These are phyloP conservation scores for Brachionus sp. DNA, from an alignment of 1,140 invertebrate species.

Conservation along the genomic window DNA sequence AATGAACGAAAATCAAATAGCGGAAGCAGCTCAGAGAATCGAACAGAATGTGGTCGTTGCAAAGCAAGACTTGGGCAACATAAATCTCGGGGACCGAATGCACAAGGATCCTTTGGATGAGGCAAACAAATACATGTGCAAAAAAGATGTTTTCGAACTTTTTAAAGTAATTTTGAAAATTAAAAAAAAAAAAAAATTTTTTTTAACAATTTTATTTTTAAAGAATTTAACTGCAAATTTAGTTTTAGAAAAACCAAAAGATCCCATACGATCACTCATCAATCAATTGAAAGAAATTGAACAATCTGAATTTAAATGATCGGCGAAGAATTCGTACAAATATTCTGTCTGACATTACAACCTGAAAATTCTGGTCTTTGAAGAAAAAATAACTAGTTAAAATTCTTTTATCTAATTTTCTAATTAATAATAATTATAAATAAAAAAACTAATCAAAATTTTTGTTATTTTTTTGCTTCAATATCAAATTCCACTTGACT, in stretches of 20 bases:
- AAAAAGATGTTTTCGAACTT: constrained; percentile 25
- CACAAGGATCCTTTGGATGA: constrained; percentile 33
- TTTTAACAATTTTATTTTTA: not conserved
- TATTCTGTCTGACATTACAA: constrained; percentile 3
- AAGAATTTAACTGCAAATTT: constrained; percentile 36
- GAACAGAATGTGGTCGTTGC: not conserved
- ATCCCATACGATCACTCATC: constrained; percentile 16
- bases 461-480: not conserved
- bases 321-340: not conserved
- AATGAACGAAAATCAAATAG: not conserved
- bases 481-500: constrained; percentile 5
- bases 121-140: constrained; percentile 33
- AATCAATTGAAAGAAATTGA: constrained; percentile 41
- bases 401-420: not conserved
- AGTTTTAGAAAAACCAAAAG: constrained; percentile 31
- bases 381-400: not conserved
- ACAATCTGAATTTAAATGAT: not conserved
- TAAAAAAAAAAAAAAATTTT: not conserved
- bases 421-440: no score
- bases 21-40: not conserved
- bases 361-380: not conserved
- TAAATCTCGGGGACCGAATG: not conserved
- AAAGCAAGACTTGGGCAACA: not conserved
- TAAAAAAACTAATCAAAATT: constrained; percentile 2
- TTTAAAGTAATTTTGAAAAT: constrained; percentile 28